Percentiles rank a stretch among this genome's conserved stretches.
These are phyloP conservation scores for Drosophila tanythrix DNA, from an alignment of 2,888 invertebrate genomes.

Conservation along the genomic window DNA sequence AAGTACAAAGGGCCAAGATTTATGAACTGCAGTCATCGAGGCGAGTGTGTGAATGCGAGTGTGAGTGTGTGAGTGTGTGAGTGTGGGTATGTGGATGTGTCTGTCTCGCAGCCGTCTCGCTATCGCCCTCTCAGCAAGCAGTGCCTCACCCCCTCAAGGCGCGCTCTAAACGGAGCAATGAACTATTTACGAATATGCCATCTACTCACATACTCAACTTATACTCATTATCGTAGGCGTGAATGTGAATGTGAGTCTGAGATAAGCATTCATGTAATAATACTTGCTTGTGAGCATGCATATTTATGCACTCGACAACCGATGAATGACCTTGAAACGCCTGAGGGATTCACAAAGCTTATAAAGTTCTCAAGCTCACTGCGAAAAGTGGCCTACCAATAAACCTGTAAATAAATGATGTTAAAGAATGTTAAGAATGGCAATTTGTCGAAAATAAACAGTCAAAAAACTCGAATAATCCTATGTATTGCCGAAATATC, in stretches of 20 bases:
- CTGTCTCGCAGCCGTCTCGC: slow-evolving; percentile 50
- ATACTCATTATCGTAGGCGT: slow-evolving; percentile 29
- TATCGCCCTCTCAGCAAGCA: slow-evolving; percentile 35
- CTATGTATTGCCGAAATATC: not conserved
- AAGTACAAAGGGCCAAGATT: slow-evolving; percentile 72
- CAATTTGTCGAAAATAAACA: slow-evolving; percentile 6
- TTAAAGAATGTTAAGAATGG: slow-evolving; percentile 7
- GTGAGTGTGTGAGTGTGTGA: slow-evolving; percentile 12
- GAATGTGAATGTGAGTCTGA: slow-evolving; percentile 37
- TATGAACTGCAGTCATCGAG: slow-evolving; percentile 70
- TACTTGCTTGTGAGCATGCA: slow-evolving; percentile 59
- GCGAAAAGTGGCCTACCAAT: slow-evolving; percentile 7
- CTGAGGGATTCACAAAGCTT: slow-evolving; percentile 22
- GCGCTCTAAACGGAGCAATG: slow-evolving; percentile 70
- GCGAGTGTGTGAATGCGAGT: slow-evolving; percentile 20
- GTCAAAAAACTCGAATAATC: not conserved
- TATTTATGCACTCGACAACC: slow-evolving; percentile 59
- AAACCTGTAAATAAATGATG: slow-evolving; percentile 2
- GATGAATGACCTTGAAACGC: slow-evolving; percentile 63
- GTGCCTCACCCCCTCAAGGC: slow-evolving; percentile 40
- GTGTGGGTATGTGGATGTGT: slow-evolving; percentile 36
- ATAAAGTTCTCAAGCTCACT: slow-evolving; percentile 48
- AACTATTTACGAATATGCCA: slow-evolving; percentile 75
- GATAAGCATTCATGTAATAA: slow-evolving; percentile 66
- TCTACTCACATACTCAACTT: slow-evolving; percentile 13